Evolutionary conservation across 1,140 invertebrate genomes (phyloP).

Genomic region (Brachionus rotundiformis): DNA sequence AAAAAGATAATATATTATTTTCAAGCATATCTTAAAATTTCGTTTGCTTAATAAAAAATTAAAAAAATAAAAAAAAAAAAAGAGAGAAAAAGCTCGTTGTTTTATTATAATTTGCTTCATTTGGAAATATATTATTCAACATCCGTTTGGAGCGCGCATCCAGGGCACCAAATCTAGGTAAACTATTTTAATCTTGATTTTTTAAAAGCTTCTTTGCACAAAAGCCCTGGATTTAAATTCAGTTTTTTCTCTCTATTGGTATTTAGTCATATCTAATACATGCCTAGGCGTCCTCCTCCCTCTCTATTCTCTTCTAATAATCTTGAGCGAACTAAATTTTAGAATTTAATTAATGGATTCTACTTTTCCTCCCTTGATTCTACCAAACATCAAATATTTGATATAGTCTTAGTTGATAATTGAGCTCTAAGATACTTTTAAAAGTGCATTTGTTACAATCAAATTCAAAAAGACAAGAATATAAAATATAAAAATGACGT

Average conservation of each 20-base stretch:
- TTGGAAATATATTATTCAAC: constrained; percentile 17
- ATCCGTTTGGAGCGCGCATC: constrained; percentile 12
- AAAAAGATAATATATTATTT: background rate
- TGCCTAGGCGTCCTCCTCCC: background rate
- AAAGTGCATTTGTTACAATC: background rate
- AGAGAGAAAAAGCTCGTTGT: background rate
- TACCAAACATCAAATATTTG: background rate
- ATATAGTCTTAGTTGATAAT: background rate
- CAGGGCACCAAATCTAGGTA: background rate
- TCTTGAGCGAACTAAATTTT: background rate
- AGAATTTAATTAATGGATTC: background rate
- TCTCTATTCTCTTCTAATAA: background rate
- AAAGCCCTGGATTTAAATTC: background rate
- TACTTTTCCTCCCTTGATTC: background rate
- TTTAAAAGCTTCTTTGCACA: background rate
- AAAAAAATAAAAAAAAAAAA: background rate
- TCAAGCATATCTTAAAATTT: background rate
- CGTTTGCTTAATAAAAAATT: constrained; percentile 12
- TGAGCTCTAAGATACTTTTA: background rate
- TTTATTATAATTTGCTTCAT: background rate
- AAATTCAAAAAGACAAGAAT: no score
- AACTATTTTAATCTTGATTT: background rate
- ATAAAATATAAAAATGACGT: no score
- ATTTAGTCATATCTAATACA: no score
- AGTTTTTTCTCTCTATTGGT: background rate